These are phyloP conservation scores for Myrmecobius fasciatus DNA, from an alignment of 2,113 vertebrate species.

Conservation along the genomic window DNA sequence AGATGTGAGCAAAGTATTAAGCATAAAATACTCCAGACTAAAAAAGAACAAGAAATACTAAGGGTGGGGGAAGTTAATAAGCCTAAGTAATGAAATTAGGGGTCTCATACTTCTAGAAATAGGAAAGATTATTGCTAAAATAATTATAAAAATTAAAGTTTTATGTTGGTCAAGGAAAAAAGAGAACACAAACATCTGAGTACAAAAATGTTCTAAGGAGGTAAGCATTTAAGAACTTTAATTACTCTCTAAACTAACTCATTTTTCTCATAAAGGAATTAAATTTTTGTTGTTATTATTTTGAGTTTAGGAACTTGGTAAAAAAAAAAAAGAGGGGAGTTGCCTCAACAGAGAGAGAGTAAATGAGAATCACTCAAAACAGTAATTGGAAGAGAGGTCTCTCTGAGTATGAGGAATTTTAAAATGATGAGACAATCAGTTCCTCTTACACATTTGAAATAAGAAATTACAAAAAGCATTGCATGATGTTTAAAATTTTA, in stretches of 20 bases:
- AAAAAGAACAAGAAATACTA: not conserved
- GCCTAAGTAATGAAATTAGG: not conserved
- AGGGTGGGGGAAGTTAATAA: not conserved
- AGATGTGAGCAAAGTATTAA: not conserved
- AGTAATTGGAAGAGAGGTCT: not conserved
- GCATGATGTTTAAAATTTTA: not conserved
- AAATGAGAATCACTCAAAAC: not conserved
- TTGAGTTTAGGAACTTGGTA: not conserved
- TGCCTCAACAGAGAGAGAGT: not conserved
- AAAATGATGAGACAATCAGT: not conserved
- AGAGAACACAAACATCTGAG: not conserved
- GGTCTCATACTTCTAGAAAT: not conserved
- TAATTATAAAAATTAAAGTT: not conserved
- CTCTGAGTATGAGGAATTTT: not conserved
- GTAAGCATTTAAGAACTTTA: not conserved
- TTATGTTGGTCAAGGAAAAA: not conserved
- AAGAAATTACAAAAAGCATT: not conserved
- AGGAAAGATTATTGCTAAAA: not conserved
- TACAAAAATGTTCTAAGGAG: not conserved
- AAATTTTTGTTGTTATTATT: not conserved
- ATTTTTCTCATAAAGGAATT: not conserved
- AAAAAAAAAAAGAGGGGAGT: not conserved
- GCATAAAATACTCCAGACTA: not conserved
- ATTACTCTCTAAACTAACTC: not conserved
- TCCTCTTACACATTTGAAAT: not conserved